These are phyloP conservation scores for Tragelaphus oryx DNA, from an alignment of 2,797 vertebrate genomes.

Conservation along the genomic window DNA sequence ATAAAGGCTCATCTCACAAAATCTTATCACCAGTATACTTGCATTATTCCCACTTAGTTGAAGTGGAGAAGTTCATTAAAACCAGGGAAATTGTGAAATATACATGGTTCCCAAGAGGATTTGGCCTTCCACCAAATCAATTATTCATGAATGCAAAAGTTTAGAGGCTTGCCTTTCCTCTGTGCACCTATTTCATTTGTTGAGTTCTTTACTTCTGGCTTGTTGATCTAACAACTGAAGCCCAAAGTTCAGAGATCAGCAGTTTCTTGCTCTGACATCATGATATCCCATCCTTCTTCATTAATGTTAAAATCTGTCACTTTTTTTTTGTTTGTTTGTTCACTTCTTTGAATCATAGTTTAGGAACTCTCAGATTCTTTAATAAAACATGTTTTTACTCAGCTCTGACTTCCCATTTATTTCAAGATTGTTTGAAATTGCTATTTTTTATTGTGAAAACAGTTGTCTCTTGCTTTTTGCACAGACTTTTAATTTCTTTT, in stretches of 20 bases:
- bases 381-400: neutral
- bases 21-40: neutral
- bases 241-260: neutral
- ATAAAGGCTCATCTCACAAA: neutral
- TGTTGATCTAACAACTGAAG: neutral
- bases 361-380: neutral
- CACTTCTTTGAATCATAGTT: neutral
- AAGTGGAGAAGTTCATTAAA: conserved; percentile 36
- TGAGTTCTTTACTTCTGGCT: neutral
- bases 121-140: conserved; percentile 36
- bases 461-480: neutral
- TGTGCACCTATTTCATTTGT: neutral
- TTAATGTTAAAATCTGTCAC: conserved; percentile 15
- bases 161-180: neutral
- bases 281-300: neutral
- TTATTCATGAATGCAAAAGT: neutral
- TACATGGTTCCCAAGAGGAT: neutral
- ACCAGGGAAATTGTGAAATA: conserved; percentile 14
- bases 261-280: neutral
- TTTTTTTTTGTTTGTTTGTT: neutral
- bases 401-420: conserved; percentile 7
- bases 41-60: conserved; percentile 19
- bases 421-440: neutral
- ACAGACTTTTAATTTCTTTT: neutral
- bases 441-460: neutral